Conservation (phyloP, 2,888 invertebrate species). For the Synergus laeviventris region DNA sequence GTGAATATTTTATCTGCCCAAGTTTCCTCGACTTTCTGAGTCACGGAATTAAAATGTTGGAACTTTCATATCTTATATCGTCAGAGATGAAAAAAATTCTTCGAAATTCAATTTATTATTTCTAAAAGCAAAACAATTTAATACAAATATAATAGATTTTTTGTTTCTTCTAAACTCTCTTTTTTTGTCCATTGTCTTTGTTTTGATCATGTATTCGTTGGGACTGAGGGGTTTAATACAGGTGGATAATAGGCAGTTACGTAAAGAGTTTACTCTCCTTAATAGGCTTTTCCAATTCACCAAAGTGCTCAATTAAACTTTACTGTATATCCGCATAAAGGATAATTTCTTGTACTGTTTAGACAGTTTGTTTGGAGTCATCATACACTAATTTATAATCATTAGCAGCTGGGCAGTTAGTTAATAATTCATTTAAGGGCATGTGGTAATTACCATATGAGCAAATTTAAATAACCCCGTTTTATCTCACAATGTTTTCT, state of each 20-base stretch:
- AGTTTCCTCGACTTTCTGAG: too few relatives aligned
- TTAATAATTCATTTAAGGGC: not conserved
- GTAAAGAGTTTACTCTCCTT: not conserved
- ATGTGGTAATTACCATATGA: too few relatives aligned
- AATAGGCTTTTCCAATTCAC: conserved; percentile 1
- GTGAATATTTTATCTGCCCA: too few relatives aligned
- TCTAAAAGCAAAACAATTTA: not conserved
- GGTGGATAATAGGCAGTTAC: not conserved
- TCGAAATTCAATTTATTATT: too few relatives aligned
- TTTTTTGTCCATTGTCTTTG: not conserved
- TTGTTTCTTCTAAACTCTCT: not conserved
- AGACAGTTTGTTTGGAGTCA: not conserved
- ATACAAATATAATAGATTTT: too few relatives aligned
- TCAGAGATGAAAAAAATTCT: too few relatives aligned
- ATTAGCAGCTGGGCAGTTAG: not conserved
- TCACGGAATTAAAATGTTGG: too few relatives aligned
- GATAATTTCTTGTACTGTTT: not conserved
- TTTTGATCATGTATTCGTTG: not conserved
- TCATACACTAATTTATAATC: not conserved
- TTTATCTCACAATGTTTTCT: too few relatives aligned
- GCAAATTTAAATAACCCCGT: too few relatives aligned
- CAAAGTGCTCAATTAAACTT: not conserved
- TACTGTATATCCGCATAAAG: not conserved
- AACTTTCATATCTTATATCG: too few relatives aligned
- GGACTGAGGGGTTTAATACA: not conserved